phyloP scores from a whole-genome alignment of 2,888 invertebrate species.

The Amorpha juglandis region DNA sequence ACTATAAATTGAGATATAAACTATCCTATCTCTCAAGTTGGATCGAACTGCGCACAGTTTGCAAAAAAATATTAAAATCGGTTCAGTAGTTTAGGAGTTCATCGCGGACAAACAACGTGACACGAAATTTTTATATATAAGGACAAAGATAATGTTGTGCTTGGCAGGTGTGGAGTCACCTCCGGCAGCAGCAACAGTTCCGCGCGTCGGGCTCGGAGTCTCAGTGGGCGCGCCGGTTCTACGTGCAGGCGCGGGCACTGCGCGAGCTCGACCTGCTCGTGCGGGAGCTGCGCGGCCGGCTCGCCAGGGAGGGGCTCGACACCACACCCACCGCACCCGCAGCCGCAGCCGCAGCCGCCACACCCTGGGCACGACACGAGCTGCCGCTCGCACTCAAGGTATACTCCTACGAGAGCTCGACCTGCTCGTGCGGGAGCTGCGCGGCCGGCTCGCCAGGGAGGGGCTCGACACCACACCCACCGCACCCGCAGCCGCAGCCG shows the following conservation, averaged over 20 bases:
- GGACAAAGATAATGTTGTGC: no score
- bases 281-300: slow-evolving; percentile 87
- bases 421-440: background rate
- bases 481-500: no score
- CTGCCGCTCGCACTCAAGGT: slow-evolving; percentile 68
- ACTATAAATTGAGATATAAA: no score
- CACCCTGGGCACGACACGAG: slow-evolving; percentile 68
- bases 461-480: no score
- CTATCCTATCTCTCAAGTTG: no score
- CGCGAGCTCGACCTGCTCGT: slow-evolving; percentile 89
- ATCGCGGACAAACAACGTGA: no score
- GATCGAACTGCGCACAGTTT: no score
- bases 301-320: slow-evolving; percentile 85
- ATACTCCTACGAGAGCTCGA: background rate
- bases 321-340: slow-evolving; percentile 66
- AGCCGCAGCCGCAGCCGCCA: slow-evolving; percentile 64
- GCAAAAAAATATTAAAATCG: no score
- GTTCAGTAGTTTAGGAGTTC: no score
- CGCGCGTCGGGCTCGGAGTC: slow-evolving; percentile 72
- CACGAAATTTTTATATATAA: no score
- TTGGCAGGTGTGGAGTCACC: slow-evolving; percentile 89
- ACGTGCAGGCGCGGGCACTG: slow-evolving; percentile 88
- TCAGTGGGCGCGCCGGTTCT: slow-evolving; percentile 88
- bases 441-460: no score
- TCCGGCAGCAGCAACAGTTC: slow-evolving; percentile 85